phyloP scores from a whole-genome alignment of 2,113 vertebrate genomes.

The Micronisus gabar region DNA sequence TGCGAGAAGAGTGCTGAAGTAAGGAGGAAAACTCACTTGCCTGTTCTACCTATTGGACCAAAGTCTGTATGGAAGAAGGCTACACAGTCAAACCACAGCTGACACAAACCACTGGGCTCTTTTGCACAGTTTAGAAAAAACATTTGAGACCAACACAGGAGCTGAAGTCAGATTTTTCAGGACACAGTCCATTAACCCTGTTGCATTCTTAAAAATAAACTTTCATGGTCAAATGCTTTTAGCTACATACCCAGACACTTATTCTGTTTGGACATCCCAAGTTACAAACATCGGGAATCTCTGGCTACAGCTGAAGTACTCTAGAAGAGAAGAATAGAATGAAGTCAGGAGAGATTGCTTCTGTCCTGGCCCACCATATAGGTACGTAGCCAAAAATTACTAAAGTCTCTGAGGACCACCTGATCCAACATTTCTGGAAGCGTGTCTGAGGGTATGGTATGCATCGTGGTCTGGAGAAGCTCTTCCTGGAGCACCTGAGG shows the following conservation, averaged over 20 bases:
- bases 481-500: neutral
- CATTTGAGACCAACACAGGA: neutral
- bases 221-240: neutral
- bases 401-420: neutral
- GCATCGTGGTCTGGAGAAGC: neutral
- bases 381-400: neutral
- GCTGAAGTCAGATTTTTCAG: neutral
- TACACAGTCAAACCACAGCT: neutral
- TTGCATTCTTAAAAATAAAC: neutral
- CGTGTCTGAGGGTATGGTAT: accelerated
- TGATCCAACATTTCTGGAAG: neutral
- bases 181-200: neutral
- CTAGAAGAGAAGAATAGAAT: neutral
- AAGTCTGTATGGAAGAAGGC: neutral
- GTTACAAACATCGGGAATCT: neutral
- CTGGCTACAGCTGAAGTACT: neutral
- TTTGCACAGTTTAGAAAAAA: neutral
- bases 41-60: neutral
- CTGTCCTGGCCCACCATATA: neutral
- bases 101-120: neutral
- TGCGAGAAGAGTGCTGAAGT: neutral
- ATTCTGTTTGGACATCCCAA: neutral
- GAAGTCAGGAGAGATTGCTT: neutral
- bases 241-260: neutral
- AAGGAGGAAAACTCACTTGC: neutral